Evolutionary conservation across 2,113 vertebrate species (phyloP), one percentile per base, ranked within the genome.

Genomic region (Silurus glanis): DNA sequence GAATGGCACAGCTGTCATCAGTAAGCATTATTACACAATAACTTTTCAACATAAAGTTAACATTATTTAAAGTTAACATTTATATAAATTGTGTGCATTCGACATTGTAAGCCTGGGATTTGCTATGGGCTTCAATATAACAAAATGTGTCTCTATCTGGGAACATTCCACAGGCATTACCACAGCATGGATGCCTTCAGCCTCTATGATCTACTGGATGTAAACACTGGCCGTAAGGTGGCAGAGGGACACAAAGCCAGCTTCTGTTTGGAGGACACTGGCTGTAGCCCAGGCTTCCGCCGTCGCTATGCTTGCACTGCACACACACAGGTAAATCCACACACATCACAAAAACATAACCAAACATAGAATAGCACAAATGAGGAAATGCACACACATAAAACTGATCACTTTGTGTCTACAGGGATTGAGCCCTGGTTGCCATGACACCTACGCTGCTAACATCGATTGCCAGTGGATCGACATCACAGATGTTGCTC

Each of bases 381-480:
- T 58, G 62, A 47, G 17, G n/a, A 75, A 25, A 82, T 25, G 47
- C 51, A 23, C 21, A n/a, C 75, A 71, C 51, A 53, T 62, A 28
- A 17, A 69, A 19, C 21, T 72, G 78, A 58, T 23, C 12, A 64
- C 13, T 56, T 69, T 61, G 56, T 88, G 87, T 75, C 37, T 92
- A 74, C 81, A 97, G 96, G 96, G 96, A 1, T 88, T 97, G 87
- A 95, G 96, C 21, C 96, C 96, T 5, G 96, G 96, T 61, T 97
- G 96, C 76, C 94, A 96, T n/a, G 96, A 97, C 81, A 91, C 94
- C 5, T 97, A 97, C 51, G 94, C 95, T 49, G 96, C 96, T 82
- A 95, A 96, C 89, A 97, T 97, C 28, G 96, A 97, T 91, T 97
- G 96, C 89, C 96, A 97, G 90, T 97, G 96, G 96, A 96, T 97